Conservation (phyloP, 1,140 invertebrate species). For the Trichonephila clavata region DNA sequence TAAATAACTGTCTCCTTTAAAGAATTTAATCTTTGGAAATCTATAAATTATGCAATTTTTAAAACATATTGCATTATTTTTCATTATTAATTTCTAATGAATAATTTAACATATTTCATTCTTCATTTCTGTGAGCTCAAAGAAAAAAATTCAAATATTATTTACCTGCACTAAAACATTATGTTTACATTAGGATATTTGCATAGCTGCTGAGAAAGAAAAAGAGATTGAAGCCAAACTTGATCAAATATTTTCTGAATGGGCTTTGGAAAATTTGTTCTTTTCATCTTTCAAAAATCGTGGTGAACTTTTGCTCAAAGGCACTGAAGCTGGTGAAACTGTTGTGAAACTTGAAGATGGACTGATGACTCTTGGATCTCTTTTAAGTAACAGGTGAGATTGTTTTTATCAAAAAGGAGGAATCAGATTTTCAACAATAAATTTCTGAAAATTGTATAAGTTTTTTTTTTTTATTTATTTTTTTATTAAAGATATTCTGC, state of each 20-base stretch:
- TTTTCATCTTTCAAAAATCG: conserved; percentile 97
- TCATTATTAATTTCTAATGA: too few species aligned
- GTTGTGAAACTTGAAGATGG: conserved; percentile 97
- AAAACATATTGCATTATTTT: too few species aligned
- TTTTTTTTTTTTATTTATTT: not conserved
- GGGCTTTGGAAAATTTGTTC: conserved; percentile 94
- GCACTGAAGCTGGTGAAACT: conserved; percentile 96
- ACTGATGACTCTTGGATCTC: conserved; percentile 95
- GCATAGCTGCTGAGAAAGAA: conserved; percentile 98
- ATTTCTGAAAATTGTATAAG: not conserved
- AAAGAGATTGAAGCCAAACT: conserved; percentile 98
- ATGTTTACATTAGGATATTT: conserved; percentile 88
- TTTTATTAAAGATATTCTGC: conserved; percentile 90
- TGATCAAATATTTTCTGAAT: conserved; percentile 96
- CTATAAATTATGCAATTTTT: too few species aligned
- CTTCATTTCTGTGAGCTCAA: too few species aligned
- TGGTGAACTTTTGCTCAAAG: conserved; percentile 93
- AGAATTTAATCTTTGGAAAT: too few species aligned
- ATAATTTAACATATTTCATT: too few species aligned
- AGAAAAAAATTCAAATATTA: too few species aligned
- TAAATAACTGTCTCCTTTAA: too few species aligned
- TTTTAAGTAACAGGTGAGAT: conserved; percentile 91
- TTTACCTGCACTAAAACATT: too few species aligned
- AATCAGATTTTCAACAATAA: not conserved
- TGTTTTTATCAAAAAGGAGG: not conserved